Base-by-base conservation (phyloP, 2,797 vertebrate species). In the Apodemus agrarius region DNA sequence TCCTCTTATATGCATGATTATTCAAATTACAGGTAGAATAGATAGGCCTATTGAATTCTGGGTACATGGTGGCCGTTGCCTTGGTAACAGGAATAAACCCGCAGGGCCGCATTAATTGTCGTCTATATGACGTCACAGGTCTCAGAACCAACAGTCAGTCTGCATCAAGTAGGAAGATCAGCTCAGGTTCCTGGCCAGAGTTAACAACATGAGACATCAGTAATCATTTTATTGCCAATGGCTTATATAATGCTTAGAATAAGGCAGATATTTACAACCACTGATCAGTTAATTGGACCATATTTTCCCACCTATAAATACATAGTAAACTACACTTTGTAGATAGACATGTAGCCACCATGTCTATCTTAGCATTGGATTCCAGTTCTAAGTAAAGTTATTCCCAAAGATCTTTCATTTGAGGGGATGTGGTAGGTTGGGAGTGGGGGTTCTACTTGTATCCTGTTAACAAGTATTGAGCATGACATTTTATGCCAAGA, bases 281-380 rank as follows among this genome's bases (percentile, higher is more conserved):
- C 4, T 54, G 29, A 87, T 90, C 40, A 93, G 61, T 82, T 90
- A 93, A 54, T 49, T 31, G 63, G 16, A 84, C 89, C 94, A 74
- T 91, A 91, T 84, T 87, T 85, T 46, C 82, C 34, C n/a, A 80
- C 59, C 54, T 91, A 21, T 21, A 94, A 76, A 52, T 31, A 88
- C 46, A 81, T 1, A 10, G n/a, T 46, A 96, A 84, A 67, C 43
- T 90, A 80, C 21, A 43, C 1, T 26, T 49, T 29, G 22, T 10
- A 90, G 31, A n/a, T n/a, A n/a, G n/a, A n/a, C n/a, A n/a, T n/a
- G n/a, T n/a, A 17, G 78, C 78, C 46, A 75, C 43, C 24, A 65
- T 12, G 49, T 61, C 46, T 88, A 65, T 34, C 43, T 92, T 10
- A 40, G 46, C 72, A 37, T 11, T 37, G 26, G 63, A 93, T 57